These are phyloP conservation scores for Neotoma lepida DNA, from an alignment of 2,113 vertebrate genomes.

Conservation along the genomic window DNA sequence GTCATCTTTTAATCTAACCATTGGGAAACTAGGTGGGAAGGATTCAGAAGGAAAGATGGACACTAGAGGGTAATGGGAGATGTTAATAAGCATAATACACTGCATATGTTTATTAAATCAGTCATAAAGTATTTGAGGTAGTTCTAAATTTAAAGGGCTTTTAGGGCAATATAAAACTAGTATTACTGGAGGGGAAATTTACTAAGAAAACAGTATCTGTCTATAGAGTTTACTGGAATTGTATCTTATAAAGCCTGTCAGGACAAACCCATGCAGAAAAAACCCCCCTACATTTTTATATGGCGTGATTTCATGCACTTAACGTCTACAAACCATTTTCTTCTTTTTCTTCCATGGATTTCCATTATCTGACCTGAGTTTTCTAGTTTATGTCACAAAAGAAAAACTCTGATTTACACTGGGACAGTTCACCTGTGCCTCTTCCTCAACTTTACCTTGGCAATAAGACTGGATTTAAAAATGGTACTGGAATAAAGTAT, in stretches of 20 bases:
- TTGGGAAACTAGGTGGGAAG: not conserved
- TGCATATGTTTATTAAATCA: not conserved
- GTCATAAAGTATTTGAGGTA: not conserved
- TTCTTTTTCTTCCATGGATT: not conserved
- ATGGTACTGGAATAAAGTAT: not conserved
- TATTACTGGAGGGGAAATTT: not conserved
- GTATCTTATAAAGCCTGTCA: not conserved
- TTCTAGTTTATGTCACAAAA: not conserved
- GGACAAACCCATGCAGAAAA: not conserved
- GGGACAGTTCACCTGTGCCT: not conserved
- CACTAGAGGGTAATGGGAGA: not conserved
- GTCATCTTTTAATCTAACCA: not conserved
- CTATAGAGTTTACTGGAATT: not conserved
- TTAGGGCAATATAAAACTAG: not conserved
- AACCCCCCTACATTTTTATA: not conserved
- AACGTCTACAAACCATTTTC: not conserved
- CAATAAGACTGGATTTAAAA: not conserved
- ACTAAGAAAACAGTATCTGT: not conserved
- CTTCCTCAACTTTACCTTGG: not conserved
- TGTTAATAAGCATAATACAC: not conserved
- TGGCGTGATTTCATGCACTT: not conserved
- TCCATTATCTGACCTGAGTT: conserved; percentile 33
- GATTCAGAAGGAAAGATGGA: not conserved
- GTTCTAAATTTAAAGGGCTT: conserved; percentile 33
- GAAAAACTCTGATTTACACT: conserved; percentile 22